A percentile compares a stretch with the other conserved stretches of the same genome.
These are phyloP conservation scores for Vannuccia rotundouncinata DNA, from an alignment of 2,888 invertebrate genomes.

Conservation along the genomic window DNA sequence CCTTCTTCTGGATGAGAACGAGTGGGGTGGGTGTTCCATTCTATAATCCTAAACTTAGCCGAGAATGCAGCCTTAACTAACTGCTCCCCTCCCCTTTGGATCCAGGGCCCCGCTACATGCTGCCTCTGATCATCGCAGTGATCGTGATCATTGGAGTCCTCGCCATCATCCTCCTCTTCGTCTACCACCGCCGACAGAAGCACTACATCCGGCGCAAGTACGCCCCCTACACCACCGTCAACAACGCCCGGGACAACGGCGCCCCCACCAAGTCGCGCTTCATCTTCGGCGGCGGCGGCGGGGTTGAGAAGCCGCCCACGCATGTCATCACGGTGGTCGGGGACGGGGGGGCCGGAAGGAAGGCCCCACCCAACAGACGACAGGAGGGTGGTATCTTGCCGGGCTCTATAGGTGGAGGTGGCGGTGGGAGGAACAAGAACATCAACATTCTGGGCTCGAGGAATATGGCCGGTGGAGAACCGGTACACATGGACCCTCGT, in stretches of 20 bases:
- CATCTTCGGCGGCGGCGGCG: neutral
- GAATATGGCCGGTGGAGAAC: neutral
- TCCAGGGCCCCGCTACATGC: neutral
- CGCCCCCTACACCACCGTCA: neutral
- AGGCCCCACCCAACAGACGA: neutral
- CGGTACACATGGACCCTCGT: neutral
- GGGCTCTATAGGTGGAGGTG: neutral
- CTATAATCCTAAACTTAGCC: too few species aligned
- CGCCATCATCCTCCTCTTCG: neutral
- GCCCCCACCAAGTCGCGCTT: neutral
- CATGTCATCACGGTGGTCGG: too few species aligned
- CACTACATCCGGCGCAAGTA: neutral
- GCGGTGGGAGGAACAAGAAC: neutral
- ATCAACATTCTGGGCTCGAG: neutral
- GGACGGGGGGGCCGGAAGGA: neutral
- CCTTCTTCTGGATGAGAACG: slow-evolving; percentile 62
- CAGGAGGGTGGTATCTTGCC: neutral
- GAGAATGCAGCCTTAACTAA: too few species aligned
- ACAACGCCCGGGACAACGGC: neutral
- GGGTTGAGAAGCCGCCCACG: neutral
- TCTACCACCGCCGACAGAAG: neutral
- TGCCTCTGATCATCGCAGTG: neutral
- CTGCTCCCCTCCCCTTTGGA: neutral
- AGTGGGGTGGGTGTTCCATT: slow-evolving; percentile 55
- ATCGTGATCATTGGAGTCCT: neutral